Evolutionary conservation across 1,140 invertebrate species (phyloP), one percentile per base, ranked within the genome.

Genomic region (Trichonephila clavipes): DNA sequence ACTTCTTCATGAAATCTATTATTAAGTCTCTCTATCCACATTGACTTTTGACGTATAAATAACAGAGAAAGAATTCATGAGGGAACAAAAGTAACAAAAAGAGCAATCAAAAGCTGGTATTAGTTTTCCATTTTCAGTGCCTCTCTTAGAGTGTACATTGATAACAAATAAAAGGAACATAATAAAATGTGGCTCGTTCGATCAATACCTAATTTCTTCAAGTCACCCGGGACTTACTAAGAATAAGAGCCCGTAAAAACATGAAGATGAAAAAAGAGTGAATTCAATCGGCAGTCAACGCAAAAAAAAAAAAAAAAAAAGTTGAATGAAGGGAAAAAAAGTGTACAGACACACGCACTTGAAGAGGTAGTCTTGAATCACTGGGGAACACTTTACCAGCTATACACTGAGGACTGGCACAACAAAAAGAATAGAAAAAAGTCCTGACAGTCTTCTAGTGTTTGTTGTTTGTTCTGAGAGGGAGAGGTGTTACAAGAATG

Each of bases 141-240:
- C 24, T n/a, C 24, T 83, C 82, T n/a, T 58, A 59, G 19, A 59
- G 40, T 44, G 61, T 62, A 64, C 86, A 62, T 88, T 88, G 86
- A 88, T 88, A 88, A 88, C 83, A 59, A 72, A 61, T 24, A 82
- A 90, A 61, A 82, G 69, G 82, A 81, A 24, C 19, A 81, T 69
- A 92, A 85, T 92, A 83, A 85, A 92, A 66, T 66, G 34, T n/a
- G n/a, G 44, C 24, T 61, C 89, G n/a, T 69, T n/a, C 59, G 90
- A 92, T 92, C 90, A 81, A 92, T 92, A 92, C 81, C 90, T 92
- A 92, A 92, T 92, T 92, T 92, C 90, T 92, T 16, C 19, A 69
- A 66, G 51, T 81, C 90, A 85, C 89, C 12, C 14, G 89, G 72
- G 89, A 88, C 28, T 14, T 72, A 40, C n/a, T 66, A 24, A 88